Base-by-base conservation (phyloP, 2,113 vertebrate genomes). In the Bathybates hornii region DNA sequence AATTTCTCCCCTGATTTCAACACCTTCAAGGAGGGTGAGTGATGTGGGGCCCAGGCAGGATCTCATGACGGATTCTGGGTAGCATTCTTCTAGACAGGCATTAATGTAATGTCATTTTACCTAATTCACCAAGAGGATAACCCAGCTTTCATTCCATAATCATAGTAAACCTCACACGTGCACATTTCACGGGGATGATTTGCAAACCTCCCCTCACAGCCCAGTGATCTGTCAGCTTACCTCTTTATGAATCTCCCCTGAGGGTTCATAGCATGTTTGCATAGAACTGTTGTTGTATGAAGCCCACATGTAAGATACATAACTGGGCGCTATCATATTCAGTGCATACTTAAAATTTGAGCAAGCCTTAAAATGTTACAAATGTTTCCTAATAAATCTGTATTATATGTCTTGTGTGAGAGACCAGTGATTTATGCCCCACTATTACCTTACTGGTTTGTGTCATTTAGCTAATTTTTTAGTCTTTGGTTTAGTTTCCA, bases 1-100 rank as follows among this genome's bases (percentile, higher is more conserved):
- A 82, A 90, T 86, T 80, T 87, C 81, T 45, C 71, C 59, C 83
- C 71, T 2, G 7, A 59, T 94, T 94, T 95, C 93, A 94, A 85
- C 93, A 92, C 90, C 94, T 94, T 68, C 6, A 48, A 43, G 32
- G 82, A 6, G 9, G 66, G 3, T 90, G 92, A 94, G 89, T 80
- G 91, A 95, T 94, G 90, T 68, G 84, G 71, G 91, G 85, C 89
- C 90, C 84, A 59, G 45, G n/a, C 56, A 4, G 54, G 27, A 27
- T 85, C 81, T 85, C 83, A 19, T 21, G 79, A 54, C 86, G 84
- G 81, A 89, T 89, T 84, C 85, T 88, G 88, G 78, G 85, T 85
- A 87, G 66, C 79, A 86, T 93, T 91, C 88, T 84, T 90, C 86
- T 82, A 66, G 78, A 84, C 52, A 82, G 57, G 78, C 84, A 85